Base-by-base conservation (phyloP, 2,888 invertebrate species). In the Lasioglossum lativentre region DNA sequence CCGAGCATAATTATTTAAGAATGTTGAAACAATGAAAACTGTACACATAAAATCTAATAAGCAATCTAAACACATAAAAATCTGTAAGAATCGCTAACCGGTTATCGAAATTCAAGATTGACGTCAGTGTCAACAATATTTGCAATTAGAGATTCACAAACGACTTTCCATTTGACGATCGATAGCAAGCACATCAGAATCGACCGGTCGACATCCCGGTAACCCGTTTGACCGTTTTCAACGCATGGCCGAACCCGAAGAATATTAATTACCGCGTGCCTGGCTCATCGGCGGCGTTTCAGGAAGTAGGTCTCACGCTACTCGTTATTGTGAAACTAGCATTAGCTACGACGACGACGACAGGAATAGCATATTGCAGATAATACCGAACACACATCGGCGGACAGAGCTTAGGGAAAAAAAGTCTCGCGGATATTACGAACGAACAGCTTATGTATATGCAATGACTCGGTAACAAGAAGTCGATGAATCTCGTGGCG, bases 161-260 rank as follows among this genome's bases (percentile, higher is more conserved):
- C 19, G 19, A 47, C 6, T 47, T 47, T 19, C 19, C 6, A 19
- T 6, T 47, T 47, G 1, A 6, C 47, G 47, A 19, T 47, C 6
- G 45, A 1, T 47, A 47, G 45, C 19, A 47, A 45, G 19, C 1
- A 0, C 6, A 47, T 19, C 23, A 16, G 34, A 34, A 38, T 59
- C 59, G 27, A 27, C 56, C 34, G 40, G 4, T 12, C 70, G 42
- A 42, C 71, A 85, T 80, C 84, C 84, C 47, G 68, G 38, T 85
- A 56, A 85, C 85, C 85, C 38, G 70, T 19, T 85, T 85, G 75
- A 78, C 86, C 80, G 40, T 85, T 78, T 85, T 66, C 52, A 80
- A 78, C 80, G 85, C 80, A 23, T 40, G 34, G 14, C 52, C 30
- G 75, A 56, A 27, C 27, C 52, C 66, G 71, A 2, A 19, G 85